Percentiles rank a stretch among this genome's conserved stretches.
phyloP scores from a whole-genome alignment of 1,140 invertebrate species.

The Aphelinus atriplicis region DNA sequence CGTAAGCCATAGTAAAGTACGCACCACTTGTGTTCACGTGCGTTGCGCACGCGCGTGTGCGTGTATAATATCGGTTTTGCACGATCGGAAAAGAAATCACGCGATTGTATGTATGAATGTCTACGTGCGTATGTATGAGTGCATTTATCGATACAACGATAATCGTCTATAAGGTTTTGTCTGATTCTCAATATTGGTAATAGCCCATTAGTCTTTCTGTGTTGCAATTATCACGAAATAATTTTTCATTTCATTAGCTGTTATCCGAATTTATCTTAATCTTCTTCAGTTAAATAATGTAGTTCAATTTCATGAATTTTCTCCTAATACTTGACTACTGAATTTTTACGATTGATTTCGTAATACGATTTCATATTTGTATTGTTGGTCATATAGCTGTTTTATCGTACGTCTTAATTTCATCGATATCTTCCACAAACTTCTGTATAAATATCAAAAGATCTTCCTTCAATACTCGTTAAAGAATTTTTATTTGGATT shows the following conservation, averaged over 20 bases:
- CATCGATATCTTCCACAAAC: conserved; percentile 20
- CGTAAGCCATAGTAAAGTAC: conserved; percentile 1
- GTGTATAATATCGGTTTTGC: conserved; percentile 43
- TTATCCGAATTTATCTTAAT: too few species aligned
- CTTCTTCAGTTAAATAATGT: too few species aligned
- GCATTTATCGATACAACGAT: conserved; percentile 39
- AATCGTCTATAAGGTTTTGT: conserved; percentile 12
- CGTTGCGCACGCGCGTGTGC: conserved; percentile 40
- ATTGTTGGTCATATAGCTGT: too few species aligned
- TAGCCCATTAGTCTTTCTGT: conserved; percentile 35
- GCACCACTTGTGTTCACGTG: conserved; percentile 39
- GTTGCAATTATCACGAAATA: conserved; percentile 11
- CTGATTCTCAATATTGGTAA: conserved; percentile 18
- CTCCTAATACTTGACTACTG: too few species aligned
- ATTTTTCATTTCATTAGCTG: not conserved
- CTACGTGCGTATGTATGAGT: conserved; percentile 36
- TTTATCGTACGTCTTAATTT: not conserved
- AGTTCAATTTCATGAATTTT: too few species aligned
- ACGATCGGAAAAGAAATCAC: conserved; percentile 33
- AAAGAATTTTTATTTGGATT: not conserved
- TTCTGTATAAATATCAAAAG: conserved; percentile 10
- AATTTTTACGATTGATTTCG: too few species aligned
- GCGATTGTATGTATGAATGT: conserved; percentile 38
- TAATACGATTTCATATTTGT: too few species aligned
- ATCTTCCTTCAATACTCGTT: conserved; percentile 11